Percentiles rank a stretch among this genome's conserved stretches.
phyloP scores from a whole-genome alignment of 2,888 invertebrate genomes.

The Anagyrus pseudococci region DNA sequence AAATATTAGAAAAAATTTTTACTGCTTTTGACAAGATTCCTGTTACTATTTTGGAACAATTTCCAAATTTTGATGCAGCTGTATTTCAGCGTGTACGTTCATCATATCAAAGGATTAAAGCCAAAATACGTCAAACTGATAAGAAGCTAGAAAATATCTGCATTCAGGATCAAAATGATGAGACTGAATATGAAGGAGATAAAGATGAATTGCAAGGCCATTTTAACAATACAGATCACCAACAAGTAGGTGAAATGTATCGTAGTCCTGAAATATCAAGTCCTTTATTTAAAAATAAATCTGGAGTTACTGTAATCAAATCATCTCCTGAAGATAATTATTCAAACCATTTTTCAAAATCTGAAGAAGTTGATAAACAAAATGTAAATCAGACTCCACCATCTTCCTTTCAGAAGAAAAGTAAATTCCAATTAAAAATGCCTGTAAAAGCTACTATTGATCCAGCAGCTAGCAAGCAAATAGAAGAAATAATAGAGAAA shows the following conservation, averaged over 20 bases:
- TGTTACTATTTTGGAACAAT: slow-evolving; percentile 66
- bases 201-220: slow-evolving; percentile 19
- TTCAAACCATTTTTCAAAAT: no score
- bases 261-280: no score
- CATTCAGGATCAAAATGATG: slow-evolving; percentile 20
- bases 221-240: no score
- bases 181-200: slow-evolving; percentile 10
- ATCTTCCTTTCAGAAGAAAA: slow-evolving; percentile 23
- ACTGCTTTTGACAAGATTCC: slow-evolving; percentile 72
- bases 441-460: slow-evolving; percentile 52
- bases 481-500: slow-evolving; percentile 50
- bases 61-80: slow-evolving; percentile 68
- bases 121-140: slow-evolving; percentile 63
- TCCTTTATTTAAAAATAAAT: neutral
- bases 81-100: slow-evolving; percentile 68
- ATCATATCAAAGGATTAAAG: slow-evolving; percentile 68
- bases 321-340: no score
- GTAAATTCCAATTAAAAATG: slow-evolving; percentile 52
- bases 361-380: neutral
- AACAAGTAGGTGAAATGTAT: no score
- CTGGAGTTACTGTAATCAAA: no score
- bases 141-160: slow-evolving; percentile 45
- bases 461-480: slow-evolving; percentile 45
- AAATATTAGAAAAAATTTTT: slow-evolving; percentile 71
- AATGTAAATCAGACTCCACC: slow-evolving; percentile 11